Percentiles rank a stretch among this genome's conserved stretches.
These are phyloP conservation scores for Nymphalis urticae DNA, from an alignment of 2,888 invertebrate genomes.

Conservation along the genomic window DNA sequence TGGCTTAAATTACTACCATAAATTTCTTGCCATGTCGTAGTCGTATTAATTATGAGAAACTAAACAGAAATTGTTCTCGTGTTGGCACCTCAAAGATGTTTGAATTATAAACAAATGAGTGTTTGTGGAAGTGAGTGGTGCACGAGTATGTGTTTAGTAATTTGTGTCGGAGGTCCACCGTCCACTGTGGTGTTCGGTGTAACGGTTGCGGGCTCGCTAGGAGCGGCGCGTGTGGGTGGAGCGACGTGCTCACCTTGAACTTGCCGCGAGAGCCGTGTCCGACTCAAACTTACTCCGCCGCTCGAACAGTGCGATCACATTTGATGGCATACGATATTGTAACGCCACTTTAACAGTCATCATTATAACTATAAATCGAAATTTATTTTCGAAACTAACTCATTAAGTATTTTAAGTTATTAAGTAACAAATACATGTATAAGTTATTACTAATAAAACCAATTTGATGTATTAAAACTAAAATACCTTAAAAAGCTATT, in stretches of 20 bases:
- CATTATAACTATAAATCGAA: neutral
- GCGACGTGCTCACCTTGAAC: slow-evolving; percentile 80
- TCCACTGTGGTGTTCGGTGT: slow-evolving; percentile 37
- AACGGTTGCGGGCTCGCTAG: slow-evolving; percentile 69
- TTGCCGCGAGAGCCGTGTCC: slow-evolving; percentile 71
- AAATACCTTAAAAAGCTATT: neutral
- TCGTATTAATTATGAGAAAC: neutral
- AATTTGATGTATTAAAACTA: neutral
- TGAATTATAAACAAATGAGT: slow-evolving; percentile 53
- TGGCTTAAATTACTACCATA: too few species aligned
- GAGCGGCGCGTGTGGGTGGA: slow-evolving; percentile 75
- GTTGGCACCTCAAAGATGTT: slow-evolving; percentile 48
- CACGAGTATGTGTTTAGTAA: slow-evolving; percentile 52
- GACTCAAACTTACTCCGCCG: slow-evolving; percentile 37
- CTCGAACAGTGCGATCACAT: slow-evolving; percentile 48
- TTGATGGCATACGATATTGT: slow-evolving; percentile 30
- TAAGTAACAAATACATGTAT: too few species aligned
- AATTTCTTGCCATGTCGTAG: neutral
- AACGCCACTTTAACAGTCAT: slow-evolving; percentile 1
- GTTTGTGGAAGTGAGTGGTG: slow-evolving; percentile 56
- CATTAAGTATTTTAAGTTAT: neutral
- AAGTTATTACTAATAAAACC: too few species aligned
- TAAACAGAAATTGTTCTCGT: slow-evolving; percentile 45
- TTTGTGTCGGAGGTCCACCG: slow-evolving; percentile 63
- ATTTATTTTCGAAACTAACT: neutral